phyloP scores from a whole-genome alignment of 1,140 invertebrate species.

The Hylaeus anthracinus region DNA sequence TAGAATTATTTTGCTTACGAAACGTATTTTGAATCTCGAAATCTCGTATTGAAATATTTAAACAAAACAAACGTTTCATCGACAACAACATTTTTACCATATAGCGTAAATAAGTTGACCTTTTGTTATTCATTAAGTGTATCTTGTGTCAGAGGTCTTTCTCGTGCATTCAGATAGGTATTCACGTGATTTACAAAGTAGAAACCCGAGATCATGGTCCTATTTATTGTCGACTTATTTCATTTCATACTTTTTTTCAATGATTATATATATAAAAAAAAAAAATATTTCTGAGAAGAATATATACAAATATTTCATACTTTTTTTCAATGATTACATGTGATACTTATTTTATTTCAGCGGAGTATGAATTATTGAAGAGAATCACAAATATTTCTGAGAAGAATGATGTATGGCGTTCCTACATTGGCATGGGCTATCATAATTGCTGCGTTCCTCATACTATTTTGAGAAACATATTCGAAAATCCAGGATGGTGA shows the following conservation, averaged over 20 bases:
- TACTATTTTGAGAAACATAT: conserved; percentile 97
- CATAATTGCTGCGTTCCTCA: conserved; percentile 98
- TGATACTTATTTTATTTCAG: conserved; percentile 80
- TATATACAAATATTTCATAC: neutral
- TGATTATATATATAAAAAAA: neutral
- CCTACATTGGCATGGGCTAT: conserved; percentile 99
- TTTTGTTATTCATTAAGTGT: neutral
- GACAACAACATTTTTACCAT: neutral
- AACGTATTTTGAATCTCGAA: conserved; percentile 74
- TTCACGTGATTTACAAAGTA: conserved; percentile 64
- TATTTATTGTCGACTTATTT: conserved; percentile 6
- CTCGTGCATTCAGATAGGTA: conserved; percentile 57
- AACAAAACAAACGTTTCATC: neutral
- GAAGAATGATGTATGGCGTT: conserved; percentile 96
- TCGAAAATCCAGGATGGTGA: conserved; percentile 99
- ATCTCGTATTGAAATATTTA: conserved; percentile 83
- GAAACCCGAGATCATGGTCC: neutral
- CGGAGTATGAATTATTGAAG: conserved; percentile 93
- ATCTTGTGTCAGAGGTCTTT: conserved; percentile 59
- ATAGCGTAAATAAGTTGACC: conserved; percentile 11
- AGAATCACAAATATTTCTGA: conserved; percentile 90
- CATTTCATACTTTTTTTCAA: neutral
- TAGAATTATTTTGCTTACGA: conserved; percentile 5
- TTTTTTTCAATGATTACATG: neutral
- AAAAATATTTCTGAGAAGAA: too few relatives aligned